Conservation (phyloP, 2,797 vertebrate genomes). For the Oreonectes daqikongensis region DNA sequence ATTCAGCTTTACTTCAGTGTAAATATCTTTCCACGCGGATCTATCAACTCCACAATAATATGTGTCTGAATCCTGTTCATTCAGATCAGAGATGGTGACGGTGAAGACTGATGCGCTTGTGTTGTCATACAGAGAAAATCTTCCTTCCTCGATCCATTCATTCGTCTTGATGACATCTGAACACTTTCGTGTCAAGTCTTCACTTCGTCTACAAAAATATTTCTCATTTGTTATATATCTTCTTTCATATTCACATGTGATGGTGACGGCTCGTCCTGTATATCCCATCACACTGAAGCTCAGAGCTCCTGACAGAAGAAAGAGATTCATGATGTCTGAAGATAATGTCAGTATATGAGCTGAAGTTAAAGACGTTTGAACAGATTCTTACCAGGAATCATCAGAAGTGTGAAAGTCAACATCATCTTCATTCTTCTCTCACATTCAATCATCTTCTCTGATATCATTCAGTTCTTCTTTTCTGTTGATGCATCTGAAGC, state of each 20-base stretch:
- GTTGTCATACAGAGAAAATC: slow-evolving; percentile 38
- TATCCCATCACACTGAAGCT: slow-evolving; percentile 30
- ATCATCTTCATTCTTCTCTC: slow-evolving; percentile 3
- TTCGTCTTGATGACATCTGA: background rate
- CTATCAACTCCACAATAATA: slow-evolving; percentile 19
- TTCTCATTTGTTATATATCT: slow-evolving; percentile 25
- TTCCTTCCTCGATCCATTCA: background rate
- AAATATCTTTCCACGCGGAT: rapidly evolving
- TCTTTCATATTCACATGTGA: slow-evolving; percentile 52
- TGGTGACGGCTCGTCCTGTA: slow-evolving; percentile 30
- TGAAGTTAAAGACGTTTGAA: background rate
- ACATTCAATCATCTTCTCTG: background rate
- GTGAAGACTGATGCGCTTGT: slow-evolving; percentile 11
- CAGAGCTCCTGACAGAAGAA: background rate
- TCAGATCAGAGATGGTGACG: slow-evolving; percentile 40
- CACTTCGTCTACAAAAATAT: slow-evolving; percentile 61
- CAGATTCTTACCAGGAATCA: background rate
- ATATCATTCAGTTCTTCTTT: no score
- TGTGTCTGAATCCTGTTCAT: slow-evolving; percentile 1
- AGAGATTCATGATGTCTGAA: background rate
- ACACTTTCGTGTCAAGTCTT: background rate
- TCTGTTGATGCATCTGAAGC: no score
- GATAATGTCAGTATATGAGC: no score
- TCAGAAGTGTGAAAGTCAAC: background rate
- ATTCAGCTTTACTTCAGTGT: slow-evolving; percentile 13